A percentile compares a stretch with the other conserved stretches of the same genome.
Evolutionary conservation across 2,113 vertebrate species (phyloP).

Genomic region (Scomber japonicus): DNA sequence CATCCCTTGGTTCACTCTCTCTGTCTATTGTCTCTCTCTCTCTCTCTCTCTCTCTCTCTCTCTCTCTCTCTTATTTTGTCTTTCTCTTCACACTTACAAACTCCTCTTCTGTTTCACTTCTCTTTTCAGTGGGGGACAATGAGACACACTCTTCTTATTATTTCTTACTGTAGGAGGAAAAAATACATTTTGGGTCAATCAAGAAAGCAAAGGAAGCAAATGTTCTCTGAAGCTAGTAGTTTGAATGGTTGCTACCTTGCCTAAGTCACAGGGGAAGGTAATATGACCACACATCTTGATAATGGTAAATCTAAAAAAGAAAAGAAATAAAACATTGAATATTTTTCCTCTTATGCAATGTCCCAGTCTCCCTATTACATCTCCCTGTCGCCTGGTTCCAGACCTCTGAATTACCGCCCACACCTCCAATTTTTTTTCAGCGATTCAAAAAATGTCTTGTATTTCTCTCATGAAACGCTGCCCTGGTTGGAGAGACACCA

Average conservation of each 20-base stretch:
- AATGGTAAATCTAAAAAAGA: neutral
- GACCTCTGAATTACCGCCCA: neutral
- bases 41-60: slow-evolving; percentile 33
- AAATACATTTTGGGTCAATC: neutral
- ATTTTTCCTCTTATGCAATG: neutral
- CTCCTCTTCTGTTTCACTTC: slow-evolving; percentile 15
- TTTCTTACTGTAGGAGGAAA: slow-evolving; percentile 12
- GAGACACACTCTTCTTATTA: neutral
- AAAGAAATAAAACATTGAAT: too few species aligned
- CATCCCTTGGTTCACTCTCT: slow-evolving; percentile 43
- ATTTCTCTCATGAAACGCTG: neutral
- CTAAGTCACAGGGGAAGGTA: neutral
- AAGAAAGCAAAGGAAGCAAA: neutral
- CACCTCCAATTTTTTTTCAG: neutral
- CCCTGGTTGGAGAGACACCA: neutral
- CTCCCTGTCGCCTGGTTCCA: neutral
- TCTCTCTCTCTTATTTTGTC: slow-evolving; percentile 26
- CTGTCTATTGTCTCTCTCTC: slow-evolving; percentile 30
- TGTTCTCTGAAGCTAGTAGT: neutral
- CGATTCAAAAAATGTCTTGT: neutral
- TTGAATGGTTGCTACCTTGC: neutral
- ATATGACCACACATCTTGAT: neutral
- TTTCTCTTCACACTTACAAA: slow-evolving; percentile 21
- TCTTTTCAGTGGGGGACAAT: neutral
- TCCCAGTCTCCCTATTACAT: neutral